A percentile compares a stretch with the other conserved stretches of the same genome.
These are phyloP conservation scores for Verasper variegatus DNA, from an alignment of 2,113 vertebrate genomes.

Conservation along the genomic window DNA sequence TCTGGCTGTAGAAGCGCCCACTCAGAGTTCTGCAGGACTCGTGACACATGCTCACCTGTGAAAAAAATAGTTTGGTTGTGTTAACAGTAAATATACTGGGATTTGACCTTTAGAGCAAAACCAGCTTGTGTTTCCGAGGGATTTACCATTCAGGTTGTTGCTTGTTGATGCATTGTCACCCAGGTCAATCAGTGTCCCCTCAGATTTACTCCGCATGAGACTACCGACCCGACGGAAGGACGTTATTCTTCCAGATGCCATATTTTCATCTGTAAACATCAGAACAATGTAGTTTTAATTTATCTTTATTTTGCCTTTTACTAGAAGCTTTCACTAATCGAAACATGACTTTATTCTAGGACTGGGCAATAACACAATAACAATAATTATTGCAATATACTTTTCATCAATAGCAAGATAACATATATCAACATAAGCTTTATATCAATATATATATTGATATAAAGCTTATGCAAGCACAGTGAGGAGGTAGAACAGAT, in stretches of 20 bases:
- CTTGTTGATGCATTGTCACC: slow-evolving; percentile 73
- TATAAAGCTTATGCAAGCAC: too few relatives aligned
- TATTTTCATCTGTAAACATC: slow-evolving; percentile 81
- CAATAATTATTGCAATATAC: too few relatives aligned
- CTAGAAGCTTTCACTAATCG: too few relatives aligned
- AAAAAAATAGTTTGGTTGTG: background rate
- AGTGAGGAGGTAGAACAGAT: too few relatives aligned
- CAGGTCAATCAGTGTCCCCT: slow-evolving; percentile 89
- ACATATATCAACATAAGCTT: too few relatives aligned
- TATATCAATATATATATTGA: too few relatives aligned
- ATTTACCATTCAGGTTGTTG: slow-evolving; percentile 80
- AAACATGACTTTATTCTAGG: background rate
- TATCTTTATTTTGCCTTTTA: background rate
- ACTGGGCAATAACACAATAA: too few relatives aligned
- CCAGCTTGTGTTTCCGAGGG: background rate
- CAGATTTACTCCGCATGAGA: slow-evolving; percentile 87
- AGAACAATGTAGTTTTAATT: slow-evolving; percentile 3
- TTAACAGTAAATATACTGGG: background rate
- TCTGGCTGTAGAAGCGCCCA: slow-evolving; percentile 69
- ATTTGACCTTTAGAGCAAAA: background rate
- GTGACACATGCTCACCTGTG: slow-evolving; percentile 63
- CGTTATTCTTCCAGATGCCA: slow-evolving; percentile 82
- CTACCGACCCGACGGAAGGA: slow-evolving; percentile 76
- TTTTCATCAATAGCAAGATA: background rate
- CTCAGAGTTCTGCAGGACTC: slow-evolving; percentile 48